These are phyloP conservation scores for Panagrolaimus sp. DNA, from an alignment of 1,140 invertebrate genomes.

Conservation along the genomic window DNA sequence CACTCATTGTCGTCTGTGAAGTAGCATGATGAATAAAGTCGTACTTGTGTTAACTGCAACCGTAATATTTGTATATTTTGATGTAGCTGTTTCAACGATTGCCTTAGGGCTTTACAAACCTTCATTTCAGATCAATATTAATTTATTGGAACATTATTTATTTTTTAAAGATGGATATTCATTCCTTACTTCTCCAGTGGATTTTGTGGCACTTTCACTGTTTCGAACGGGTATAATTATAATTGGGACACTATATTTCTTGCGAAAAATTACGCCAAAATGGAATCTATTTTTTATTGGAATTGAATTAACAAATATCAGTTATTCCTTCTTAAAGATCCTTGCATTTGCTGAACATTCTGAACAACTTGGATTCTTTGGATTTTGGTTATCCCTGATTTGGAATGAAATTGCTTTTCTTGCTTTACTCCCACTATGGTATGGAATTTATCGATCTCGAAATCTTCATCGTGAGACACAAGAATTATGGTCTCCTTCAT, in stretches of 20 bases:
- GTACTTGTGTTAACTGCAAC: neutral
- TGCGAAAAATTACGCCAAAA: neutral
- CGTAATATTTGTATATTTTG: neutral
- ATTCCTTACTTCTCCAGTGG: neutral
- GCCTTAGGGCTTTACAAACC: neutral
- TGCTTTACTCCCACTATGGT: conserved; percentile 12
- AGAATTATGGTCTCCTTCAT: neutral
- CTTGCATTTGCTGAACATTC: conserved; percentile 18
- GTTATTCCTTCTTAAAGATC: conserved; percentile 11
- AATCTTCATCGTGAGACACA: neutral
- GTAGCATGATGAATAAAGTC: neutral
- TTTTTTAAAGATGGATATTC: conserved; percentile 1
- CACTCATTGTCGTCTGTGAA: too few relatives aligned
- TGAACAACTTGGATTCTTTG: conserved; percentile 7
- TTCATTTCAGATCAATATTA: neutral
- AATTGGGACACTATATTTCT: neutral
- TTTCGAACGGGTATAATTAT: neutral
- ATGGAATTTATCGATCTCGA: neutral
- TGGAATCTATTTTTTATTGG: conserved; percentile 5
- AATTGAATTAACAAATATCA: conserved; percentile 9
- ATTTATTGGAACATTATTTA: neutral
- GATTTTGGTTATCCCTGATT: conserved; percentile 17
- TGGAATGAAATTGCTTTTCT: conserved; percentile 16
- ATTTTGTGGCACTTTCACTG: neutral
- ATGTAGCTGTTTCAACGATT: neutral